Base-by-base conservation (phyloP, 2,797 vertebrate species). In the Diceros bicornis region DNA sequence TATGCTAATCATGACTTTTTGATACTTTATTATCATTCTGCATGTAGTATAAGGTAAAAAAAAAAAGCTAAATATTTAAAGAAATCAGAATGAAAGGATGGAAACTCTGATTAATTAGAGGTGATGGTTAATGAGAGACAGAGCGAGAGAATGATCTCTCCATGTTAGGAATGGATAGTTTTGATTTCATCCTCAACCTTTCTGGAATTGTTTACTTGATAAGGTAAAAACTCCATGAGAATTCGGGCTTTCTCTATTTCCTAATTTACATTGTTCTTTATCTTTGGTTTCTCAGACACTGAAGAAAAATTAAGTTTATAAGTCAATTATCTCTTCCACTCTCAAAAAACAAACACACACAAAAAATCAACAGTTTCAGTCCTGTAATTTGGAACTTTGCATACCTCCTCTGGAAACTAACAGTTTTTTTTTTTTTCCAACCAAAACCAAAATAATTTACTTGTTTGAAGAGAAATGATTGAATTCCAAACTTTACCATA, bases 211-310 rank as follows among this genome's bases (percentile, higher is more conserved):
- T 61, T 93, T 68, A 50, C 32, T 74, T 34, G 10, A 61, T 85
- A 95, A 47, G 8, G n/a, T 23, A 41, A 95, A 86, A 61, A 13
- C 69, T 59, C 11, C 41, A 74, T 64, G 57, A 91, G 23, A 69
- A 82, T 75, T 61, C 69, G 77, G 71, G 50, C 61, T 64, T 50
- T 57, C 62, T 92, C 62, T 71, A 1, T 2, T 9, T 61, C 10
- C 21, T 96, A n/a, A 47, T 86, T 0, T 92, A 82, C 20, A 27
- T 74, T 86, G 3, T 17, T 94, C 57, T 21, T 92, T 57, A 27
- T 72, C 11, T 96, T 96, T 94, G 61, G 6, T 14, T 55, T 94
- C 20, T 97, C 25, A 86, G 77, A 50, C 27, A 84, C 27, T 47
- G 77, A 95, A 72, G 23, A 52, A 92, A 92, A 96, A 94, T 27